Conservation (phyloP, 2,888 invertebrate genomes). For the Pandemis corylana region DNA sequence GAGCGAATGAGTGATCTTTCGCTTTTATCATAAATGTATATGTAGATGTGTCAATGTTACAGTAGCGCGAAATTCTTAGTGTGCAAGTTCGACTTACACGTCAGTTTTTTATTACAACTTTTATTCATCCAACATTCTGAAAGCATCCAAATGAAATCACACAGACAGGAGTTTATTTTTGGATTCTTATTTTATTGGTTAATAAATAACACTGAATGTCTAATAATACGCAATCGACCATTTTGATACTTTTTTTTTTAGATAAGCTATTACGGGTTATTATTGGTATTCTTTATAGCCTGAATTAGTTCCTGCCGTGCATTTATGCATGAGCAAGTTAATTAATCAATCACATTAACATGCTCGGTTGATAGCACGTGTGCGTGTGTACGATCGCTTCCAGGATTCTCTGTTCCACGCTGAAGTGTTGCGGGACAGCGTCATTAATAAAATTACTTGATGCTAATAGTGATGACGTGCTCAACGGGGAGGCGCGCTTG, state of each 20-base stretch:
- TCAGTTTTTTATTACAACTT: not conserved
- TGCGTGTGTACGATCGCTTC: conserved; percentile 20
- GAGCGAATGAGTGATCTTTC: too few relatives aligned
- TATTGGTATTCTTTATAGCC: conserved; percentile 32
- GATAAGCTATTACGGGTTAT: conserved; percentile 28
- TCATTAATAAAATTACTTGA: not conserved
- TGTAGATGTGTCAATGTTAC: not conserved
- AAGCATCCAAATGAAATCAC: not conserved
- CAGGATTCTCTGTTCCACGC: not conserved
- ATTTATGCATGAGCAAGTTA: conserved; percentile 34
- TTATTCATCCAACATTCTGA: not conserved
- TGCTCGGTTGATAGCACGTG: conserved; percentile 5
- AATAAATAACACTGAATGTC: conserved; percentile 8
- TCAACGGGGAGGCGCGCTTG: too few relatives aligned
- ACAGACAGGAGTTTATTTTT: not conserved
- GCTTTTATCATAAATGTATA: too few relatives aligned
- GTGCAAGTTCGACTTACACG: not conserved
- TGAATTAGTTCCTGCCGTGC: conserved; percentile 39
- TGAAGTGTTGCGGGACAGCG: not conserved
- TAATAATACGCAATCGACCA: conserved; percentile 9
- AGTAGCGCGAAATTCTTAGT: not conserved
- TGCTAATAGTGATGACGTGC: too few relatives aligned
- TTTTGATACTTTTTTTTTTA: not conserved
- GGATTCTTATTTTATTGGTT: not conserved
- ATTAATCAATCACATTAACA: conserved; percentile 35